phyloP scores from a whole-genome alignment of 2,888 invertebrate genomes.

The Brachycybe producta region DNA sequence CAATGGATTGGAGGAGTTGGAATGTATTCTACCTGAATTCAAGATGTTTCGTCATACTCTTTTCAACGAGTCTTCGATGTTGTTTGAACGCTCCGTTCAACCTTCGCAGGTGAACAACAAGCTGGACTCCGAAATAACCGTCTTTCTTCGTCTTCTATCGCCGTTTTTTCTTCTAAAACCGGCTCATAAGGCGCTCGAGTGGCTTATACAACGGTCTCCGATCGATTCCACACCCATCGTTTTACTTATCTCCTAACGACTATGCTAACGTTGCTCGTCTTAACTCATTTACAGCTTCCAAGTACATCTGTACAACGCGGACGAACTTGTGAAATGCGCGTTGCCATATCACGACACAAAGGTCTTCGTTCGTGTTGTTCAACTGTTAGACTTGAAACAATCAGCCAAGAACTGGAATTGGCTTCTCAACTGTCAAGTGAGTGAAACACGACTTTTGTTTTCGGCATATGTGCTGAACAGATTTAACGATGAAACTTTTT shows the following conservation, averaged over 20 bases:
- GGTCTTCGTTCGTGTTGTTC: constrained; percentile 66
- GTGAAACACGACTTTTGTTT: neutral
- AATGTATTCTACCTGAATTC: constrained; percentile 57
- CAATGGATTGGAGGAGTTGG: constrained; percentile 71
- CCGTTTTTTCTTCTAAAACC: constrained; percentile 77
- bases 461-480: no score
- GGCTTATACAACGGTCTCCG: constrained; percentile 62
- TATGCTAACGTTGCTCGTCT: neutral
- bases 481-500: no score
- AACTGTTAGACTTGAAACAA: constrained; percentile 51
- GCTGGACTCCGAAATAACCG: constrained; percentile 58
- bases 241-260: neutral
- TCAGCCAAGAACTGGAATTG: constrained; percentile 59
- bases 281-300: constrained; percentile 47
- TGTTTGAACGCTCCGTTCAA: constrained; percentile 68
- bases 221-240: neutral
- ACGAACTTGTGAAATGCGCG: constrained; percentile 62
- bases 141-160: constrained; percentile 62
- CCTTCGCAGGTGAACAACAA: constrained; percentile 57
- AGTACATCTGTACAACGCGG: constrained; percentile 75
- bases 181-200: constrained; percentile 84
- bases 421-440: constrained; percentile 52
- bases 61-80: constrained; percentile 60
- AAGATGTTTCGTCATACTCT: constrained; percentile 56
- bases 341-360: constrained; percentile 88